A percentile compares a stretch with the other conserved stretches of the same genome.
phyloP scores from a whole-genome alignment of 2,888 invertebrate genomes.

The Drosophila subquinaria region DNA sequence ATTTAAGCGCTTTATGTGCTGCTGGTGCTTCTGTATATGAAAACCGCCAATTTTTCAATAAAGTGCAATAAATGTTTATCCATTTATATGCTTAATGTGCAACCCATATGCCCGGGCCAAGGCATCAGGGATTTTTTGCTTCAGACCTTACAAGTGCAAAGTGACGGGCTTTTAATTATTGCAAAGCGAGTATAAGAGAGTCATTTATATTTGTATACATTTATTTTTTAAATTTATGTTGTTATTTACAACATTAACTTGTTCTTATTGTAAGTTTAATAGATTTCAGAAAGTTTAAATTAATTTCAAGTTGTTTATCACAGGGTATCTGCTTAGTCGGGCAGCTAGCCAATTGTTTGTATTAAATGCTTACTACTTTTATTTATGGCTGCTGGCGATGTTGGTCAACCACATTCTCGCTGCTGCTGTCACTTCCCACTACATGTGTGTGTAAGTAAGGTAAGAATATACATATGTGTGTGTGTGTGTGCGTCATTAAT shows the following conservation, averaged over 20 bases:
- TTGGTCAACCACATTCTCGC: constrained; percentile 49
- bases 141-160: neutral
- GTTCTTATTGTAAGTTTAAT: neutral
- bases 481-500: constrained; percentile 51
- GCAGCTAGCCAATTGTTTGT: neutral
- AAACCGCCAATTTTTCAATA: constrained; percentile 81
- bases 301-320: neutral
- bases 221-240: neutral
- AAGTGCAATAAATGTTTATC: constrained; percentile 81
- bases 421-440: constrained; percentile 13
- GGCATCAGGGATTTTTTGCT: neutral
- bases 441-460: constrained; percentile 2
- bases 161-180: neutral
- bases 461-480: neutral
- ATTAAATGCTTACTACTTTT: constrained; percentile 1
- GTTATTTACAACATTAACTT: neutral
- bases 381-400: constrained; percentile 54
- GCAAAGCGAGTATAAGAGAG: neutral
- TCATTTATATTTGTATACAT: neutral
- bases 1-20: constrained; percentile 65
- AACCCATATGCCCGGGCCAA: constrained; percentile 29
- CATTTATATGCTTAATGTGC: constrained; percentile 75
- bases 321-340: constrained; percentile 33
- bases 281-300: neutral
- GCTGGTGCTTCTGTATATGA: constrained; percentile 34